A percentile compares a stretch with the other conserved stretches of the same genome.
Evolutionary conservation across 2,888 invertebrate genomes (phyloP).

Genomic region (Chelonus formosanus): DNA sequence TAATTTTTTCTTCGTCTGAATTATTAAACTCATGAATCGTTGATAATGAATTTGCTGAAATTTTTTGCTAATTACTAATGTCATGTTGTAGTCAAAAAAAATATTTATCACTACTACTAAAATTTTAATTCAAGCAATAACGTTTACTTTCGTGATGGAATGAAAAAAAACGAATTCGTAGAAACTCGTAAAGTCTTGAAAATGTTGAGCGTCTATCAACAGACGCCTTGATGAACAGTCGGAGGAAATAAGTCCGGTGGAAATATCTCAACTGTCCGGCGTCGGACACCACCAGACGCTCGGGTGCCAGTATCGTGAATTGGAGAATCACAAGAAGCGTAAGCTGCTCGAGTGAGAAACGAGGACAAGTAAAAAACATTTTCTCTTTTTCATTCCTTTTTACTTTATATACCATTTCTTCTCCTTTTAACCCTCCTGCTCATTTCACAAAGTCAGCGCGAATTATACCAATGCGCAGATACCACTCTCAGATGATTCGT

Average conservation of each 20-base stretch:
- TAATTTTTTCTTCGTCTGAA: too few relatives aligned
- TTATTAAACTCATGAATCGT: too few relatives aligned
- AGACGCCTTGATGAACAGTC: constrained; percentile 4
- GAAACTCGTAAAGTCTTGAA: neutral
- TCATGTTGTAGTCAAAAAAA: too few relatives aligned
- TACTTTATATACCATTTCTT: neutral
- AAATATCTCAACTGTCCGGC: constrained; percentile 32
- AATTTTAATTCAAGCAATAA: too few relatives aligned
- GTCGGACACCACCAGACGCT: constrained; percentile 23
- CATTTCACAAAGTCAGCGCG: constrained; percentile 32
- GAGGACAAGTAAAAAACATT: constrained; percentile 20
- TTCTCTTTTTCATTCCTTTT: neutral
- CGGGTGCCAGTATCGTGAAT: constrained; percentile 23
- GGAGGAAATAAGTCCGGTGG: constrained; percentile 14
- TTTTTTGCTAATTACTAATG: too few relatives aligned
- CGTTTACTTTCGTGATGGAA: too few relatives aligned
- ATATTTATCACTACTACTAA: too few relatives aligned
- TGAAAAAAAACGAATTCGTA: too few relatives aligned
- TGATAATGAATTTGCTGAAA: too few relatives aligned
- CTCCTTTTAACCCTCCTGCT: constrained; percentile 13
- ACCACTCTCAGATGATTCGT: constrained; percentile 10
- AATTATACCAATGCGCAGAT: too few relatives aligned
- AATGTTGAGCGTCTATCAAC: constrained; percentile 12
- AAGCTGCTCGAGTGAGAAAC: constrained; percentile 16
- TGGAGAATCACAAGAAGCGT: constrained; percentile 20